phyloP scores from a whole-genome alignment of 2,797 vertebrate genomes.

The Petrocephalus schoutedeni region DNA sequence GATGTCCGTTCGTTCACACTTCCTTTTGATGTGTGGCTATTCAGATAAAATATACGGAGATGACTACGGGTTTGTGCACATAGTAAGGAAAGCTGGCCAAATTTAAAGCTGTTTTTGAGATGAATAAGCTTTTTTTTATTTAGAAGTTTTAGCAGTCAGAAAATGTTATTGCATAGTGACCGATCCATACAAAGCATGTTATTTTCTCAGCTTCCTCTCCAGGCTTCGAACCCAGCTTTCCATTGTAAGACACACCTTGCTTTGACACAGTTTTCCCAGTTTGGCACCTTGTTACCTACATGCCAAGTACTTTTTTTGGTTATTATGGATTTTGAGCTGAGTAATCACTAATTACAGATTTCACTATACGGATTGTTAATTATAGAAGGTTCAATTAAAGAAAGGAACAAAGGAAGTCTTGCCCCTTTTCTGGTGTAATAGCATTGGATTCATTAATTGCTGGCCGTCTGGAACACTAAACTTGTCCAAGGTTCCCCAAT shows the following conservation, averaged over 20 bases:
- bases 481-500: background rate
- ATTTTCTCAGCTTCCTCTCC: background rate
- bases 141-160: background rate
- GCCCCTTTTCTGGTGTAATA: background rate
- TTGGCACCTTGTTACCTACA: background rate
- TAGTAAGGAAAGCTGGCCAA: background rate
- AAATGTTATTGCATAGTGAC: background rate
- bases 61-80: background rate
- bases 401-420: background rate
- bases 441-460: background rate
- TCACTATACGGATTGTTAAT: background rate
- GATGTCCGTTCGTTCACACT: background rate
- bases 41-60: background rate
- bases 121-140: background rate
- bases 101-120: background rate
- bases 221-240: background rate
- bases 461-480: background rate
- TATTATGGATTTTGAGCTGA: background rate
- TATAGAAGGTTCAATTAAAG: background rate
- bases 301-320: background rate
- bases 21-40: background rate
- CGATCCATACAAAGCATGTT: background rate
- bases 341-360: background rate
- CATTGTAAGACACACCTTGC: background rate
- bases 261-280: background rate